Evolutionary conservation across 2,113 vertebrate species (phyloP).

Genomic region (Hoplias malabaricus): DNA sequence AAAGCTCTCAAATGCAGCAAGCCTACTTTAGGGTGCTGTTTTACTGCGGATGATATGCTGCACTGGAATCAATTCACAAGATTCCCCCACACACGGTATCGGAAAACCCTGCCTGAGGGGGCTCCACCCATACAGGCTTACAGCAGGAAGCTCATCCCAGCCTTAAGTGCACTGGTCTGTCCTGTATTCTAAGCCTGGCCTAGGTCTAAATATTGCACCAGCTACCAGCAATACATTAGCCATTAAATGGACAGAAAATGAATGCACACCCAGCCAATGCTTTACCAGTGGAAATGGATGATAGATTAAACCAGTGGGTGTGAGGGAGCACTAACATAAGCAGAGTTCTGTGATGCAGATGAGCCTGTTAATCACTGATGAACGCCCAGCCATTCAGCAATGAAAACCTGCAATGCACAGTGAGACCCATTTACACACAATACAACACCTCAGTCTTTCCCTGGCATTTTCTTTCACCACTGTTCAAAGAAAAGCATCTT

Average conservation of each 20-base stretch:
- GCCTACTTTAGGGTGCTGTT: constrained; percentile 20
- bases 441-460: background rate
- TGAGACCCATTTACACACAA: constrained; percentile 12
- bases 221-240: constrained; percentile 1
- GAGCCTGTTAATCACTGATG: constrained; percentile 36
- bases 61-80: constrained; percentile 37
- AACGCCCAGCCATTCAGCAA: background rate
- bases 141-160: background rate
- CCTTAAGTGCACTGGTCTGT: background rate
- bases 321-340: background rate
- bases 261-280: background rate
- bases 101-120: constrained; percentile 26
- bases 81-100: constrained; percentile 8
- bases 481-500: too few relatives aligned
- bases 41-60: constrained; percentile 34
- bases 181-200: background rate
- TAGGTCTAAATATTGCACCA: background rate
- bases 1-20: constrained; percentile 42
- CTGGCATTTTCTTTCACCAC: too few relatives aligned
- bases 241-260: background rate
- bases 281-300: background rate
- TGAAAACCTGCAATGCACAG: background rate
- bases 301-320: constrained; percentile 3
- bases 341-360: constrained; percentile 33
- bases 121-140: constrained; percentile 30